Percentiles rank a stretch among this genome's conserved stretches.
phyloP scores from a whole-genome alignment of 2,888 invertebrate species.

The Ceraclea dissimilis region DNA sequence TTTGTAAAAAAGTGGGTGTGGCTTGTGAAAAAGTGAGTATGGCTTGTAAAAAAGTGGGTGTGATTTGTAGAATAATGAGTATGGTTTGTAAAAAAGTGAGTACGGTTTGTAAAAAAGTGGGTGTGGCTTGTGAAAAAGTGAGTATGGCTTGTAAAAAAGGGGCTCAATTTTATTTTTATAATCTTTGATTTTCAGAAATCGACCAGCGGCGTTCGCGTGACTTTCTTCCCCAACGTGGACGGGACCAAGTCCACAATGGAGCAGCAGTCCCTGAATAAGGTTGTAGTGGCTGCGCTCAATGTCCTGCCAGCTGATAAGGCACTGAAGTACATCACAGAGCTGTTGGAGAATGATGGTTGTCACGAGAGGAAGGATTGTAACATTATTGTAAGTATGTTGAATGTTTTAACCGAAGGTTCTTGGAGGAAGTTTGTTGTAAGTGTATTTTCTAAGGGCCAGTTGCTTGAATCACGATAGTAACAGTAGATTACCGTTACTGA shows the following conservation, averaged over 20 bases:
- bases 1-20: too few relatives aligned
- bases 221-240: constrained; percentile 64
- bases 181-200: constrained; percentile 56
- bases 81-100: too few relatives aligned
- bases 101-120: too few relatives aligned
- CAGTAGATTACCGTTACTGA: too few relatives aligned
- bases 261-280: constrained; percentile 58
- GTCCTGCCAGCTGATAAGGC: constrained; percentile 52
- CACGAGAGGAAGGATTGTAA: constrained; percentile 47
- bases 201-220: constrained; percentile 60
- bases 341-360: constrained; percentile 51
- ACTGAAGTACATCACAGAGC: constrained; percentile 49
- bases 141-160: too few relatives aligned
- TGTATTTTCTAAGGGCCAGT: constrained; percentile 3
- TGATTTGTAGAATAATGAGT: too few relatives aligned
- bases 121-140: too few relatives aligned
- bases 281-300: constrained; percentile 60
- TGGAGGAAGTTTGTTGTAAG: too few relatives aligned
- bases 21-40: too few relatives aligned
- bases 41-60: too few relatives aligned
- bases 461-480: neutral
- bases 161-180: too few relatives aligned
- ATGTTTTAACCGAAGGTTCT: neutral
- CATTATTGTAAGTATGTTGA: constrained; percentile 44
- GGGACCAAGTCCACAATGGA: constrained; percentile 37